Evolutionary conservation across 2,888 invertebrate genomes (phyloP).

Genomic region (Dynastes hyllus): DNA sequence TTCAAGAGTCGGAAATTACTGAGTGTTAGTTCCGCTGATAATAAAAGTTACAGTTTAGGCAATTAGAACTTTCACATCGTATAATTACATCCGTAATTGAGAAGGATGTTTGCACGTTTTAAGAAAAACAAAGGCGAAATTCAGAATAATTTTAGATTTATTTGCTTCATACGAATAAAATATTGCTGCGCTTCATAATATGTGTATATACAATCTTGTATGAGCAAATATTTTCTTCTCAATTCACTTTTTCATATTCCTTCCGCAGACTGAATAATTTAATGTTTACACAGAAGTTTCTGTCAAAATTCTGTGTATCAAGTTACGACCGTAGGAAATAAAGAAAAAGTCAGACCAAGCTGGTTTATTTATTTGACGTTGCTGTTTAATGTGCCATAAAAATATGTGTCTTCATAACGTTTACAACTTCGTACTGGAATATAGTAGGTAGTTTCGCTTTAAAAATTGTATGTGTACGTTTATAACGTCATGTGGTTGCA

Average conservation of each 20-base stretch:
- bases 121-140: no score
- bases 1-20: no score
- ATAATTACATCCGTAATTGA: no score
- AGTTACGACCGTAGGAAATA: slow-evolving; percentile 13
- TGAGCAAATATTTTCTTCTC: neutral
- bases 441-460: neutral
- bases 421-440: neutral
- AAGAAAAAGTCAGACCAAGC: neutral
- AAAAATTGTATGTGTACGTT: neutral
- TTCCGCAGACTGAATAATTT: neutral
- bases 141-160: no score
- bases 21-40: no score
- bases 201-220: neutral
- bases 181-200: no score
- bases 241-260: neutral
- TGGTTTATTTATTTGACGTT: slow-evolving; percentile 18
- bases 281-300: neutral
- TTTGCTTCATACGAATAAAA: no score
- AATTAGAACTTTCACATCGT: no score
- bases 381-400: slow-evolving; percentile 32
- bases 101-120: no score
- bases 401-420: slow-evolving; percentile 22
- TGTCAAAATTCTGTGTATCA: slow-evolving; percentile 9
- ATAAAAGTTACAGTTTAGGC: no score
- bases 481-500: no score